Evolutionary conservation across 2,113 vertebrate genomes (phyloP).

Genomic region (Marmota monax): DNA sequence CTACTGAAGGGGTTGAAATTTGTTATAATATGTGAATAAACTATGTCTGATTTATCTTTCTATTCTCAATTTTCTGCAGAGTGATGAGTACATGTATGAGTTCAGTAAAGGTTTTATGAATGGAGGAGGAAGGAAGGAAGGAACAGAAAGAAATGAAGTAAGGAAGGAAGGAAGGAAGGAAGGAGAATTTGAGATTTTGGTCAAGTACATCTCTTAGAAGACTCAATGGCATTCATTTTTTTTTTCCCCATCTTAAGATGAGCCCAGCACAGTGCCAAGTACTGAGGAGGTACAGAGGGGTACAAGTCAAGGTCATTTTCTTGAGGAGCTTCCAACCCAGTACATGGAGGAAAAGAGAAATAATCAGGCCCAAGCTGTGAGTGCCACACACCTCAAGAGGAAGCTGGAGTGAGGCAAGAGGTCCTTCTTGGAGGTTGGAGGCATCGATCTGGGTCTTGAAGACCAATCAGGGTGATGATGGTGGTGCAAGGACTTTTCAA

Average conservation of each 20-base stretch:
- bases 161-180: rapidly evolving
- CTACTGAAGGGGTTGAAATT: neutral
- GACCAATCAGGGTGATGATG: neutral
- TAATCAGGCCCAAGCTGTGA: neutral
- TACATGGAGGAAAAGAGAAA: neutral
- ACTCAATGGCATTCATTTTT: neutral
- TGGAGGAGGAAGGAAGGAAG: neutral
- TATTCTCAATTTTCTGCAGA: neutral
- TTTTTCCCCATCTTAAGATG: neutral
- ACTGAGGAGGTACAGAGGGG: neutral
- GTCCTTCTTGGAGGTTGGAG: too few species aligned
- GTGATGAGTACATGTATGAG: neutral
- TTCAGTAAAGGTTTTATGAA: neutral
- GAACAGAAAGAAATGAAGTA: too few species aligned
- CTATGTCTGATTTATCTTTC: neutral
- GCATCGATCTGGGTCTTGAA: neutral
- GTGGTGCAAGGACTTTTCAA: neutral
- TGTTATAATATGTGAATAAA: neutral
- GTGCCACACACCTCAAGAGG: neutral
- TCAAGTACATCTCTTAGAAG: neutral
- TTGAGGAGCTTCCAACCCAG: neutral
- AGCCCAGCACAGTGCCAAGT: neutral
- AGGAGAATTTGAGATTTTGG: neutral
- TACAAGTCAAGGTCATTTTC: rapidly evolving
- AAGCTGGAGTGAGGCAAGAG: neutral